Percentiles rank a stretch among this genome's conserved stretches.
These are phyloP conservation scores for Enteromius unitaeniatus DNA, from an alignment of 2,797 vertebrate genomes.

Conservation along the genomic window DNA sequence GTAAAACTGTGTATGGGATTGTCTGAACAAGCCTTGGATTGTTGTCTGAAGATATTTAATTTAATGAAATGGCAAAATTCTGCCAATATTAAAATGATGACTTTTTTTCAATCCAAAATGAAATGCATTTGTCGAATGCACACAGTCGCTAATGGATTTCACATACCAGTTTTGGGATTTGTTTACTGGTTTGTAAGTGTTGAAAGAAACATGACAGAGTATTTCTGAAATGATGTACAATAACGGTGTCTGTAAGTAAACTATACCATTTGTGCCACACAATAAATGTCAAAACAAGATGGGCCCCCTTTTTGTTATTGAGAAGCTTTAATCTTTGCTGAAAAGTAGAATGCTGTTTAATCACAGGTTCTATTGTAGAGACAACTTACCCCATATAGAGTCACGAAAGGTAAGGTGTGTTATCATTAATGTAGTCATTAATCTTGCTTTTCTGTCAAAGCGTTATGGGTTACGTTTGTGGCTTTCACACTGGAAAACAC, in stretches of 20 bases:
- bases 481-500: not conserved
- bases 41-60: not conserved
- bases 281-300: constrained; percentile 24
- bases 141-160: not conserved
- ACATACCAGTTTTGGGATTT: not conserved
- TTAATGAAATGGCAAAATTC: not conserved
- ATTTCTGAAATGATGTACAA: not conserved
- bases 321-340: not conserved
- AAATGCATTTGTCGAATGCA: not conserved
- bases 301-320: not conserved
- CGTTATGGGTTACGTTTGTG: not conserved
- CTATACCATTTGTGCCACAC: constrained; percentile 3
- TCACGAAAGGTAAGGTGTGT: not conserved
- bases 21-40: not conserved
- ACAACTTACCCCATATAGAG: not conserved
- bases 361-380: not conserved
- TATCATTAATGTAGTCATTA: not conserved
- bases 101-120: not conserved
- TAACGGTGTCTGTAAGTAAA: constrained; percentile 3
- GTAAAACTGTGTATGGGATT: not conserved
- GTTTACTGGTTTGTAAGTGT: not conserved
- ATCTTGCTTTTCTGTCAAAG: not conserved
- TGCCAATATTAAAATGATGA: not conserved
- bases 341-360: not conserved
- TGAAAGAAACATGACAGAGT: not conserved